phyloP scores from a whole-genome alignment of 2,113 vertebrate species.

The Formicarius rufipectus region DNA sequence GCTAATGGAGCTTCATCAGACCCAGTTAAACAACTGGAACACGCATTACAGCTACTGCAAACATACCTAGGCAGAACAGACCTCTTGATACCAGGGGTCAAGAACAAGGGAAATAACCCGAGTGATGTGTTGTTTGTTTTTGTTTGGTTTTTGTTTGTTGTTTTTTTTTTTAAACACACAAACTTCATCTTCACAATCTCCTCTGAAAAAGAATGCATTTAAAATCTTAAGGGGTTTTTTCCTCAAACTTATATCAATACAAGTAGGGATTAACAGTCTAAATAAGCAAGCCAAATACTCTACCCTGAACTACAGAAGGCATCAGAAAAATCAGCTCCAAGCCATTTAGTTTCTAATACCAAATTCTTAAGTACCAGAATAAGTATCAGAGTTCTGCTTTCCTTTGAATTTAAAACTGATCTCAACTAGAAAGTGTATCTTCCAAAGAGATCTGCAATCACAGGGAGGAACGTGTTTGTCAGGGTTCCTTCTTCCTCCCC shows the following conservation, averaged over 20 bases:
- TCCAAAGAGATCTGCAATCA: background rate
- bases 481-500: background rate
- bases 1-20: background rate
- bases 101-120: background rate
- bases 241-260: background rate
- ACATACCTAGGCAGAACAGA: background rate
- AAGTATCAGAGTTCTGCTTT: background rate
- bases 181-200: background rate
- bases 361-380: background rate
- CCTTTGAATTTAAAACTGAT: background rate
- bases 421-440: background rate
- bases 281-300: background rate
- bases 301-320: background rate
- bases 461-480: background rate
- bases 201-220: background rate
- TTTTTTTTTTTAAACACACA: background rate
- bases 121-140: too few species aligned
- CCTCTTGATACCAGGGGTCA: background rate
- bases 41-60: background rate
- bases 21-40: background rate
- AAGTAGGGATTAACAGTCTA: background rate
- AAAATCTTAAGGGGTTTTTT: background rate
- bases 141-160: too few species aligned
- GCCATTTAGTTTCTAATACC: background rate
- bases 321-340: background rate